These are phyloP conservation scores for Trachelus troglodyta DNA, from an alignment of 2,888 invertebrate species.

Conservation along the genomic window DNA sequence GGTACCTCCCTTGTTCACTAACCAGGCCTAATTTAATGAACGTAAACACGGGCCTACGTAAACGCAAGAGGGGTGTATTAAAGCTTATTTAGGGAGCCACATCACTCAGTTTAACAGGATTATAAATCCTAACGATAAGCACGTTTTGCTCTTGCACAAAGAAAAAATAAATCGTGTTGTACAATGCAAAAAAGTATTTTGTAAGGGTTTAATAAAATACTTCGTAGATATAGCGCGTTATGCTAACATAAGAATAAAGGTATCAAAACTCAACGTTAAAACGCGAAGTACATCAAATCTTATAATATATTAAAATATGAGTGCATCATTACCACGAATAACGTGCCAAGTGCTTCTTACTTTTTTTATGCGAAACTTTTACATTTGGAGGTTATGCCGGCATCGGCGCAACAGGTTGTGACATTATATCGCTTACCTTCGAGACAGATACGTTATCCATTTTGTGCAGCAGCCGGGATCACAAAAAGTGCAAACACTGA, in stretches of 20 bases:
- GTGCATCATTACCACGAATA: not conserved
- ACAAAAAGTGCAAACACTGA: not conserved
- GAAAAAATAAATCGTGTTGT: not conserved
- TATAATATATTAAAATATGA: not conserved
- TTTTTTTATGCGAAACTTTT: not conserved
- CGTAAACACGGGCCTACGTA: not conserved
- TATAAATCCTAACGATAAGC: not conserved
- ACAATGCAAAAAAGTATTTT: not conserved
- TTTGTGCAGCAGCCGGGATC: conserved; percentile 11
- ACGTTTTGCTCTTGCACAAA: not conserved
- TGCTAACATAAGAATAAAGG: not conserved
- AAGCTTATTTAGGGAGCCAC: not conserved
- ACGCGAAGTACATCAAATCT: not conserved
- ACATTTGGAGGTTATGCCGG: conserved; percentile 25
- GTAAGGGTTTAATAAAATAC: not conserved
- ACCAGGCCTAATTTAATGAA: not conserved
- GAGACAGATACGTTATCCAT: conserved; percentile 60
- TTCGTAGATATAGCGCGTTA: not conserved
- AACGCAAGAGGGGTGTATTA: not conserved
- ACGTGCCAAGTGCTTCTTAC: not conserved
- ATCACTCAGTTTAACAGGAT: not conserved
- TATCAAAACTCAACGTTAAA: not conserved
- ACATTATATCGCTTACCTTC: conserved; percentile 48
- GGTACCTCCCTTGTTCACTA: not conserved
- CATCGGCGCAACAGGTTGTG: conserved; percentile 51